Conservation (phyloP, 2,888 invertebrate species). For the Ochropleura plecta region DNA sequence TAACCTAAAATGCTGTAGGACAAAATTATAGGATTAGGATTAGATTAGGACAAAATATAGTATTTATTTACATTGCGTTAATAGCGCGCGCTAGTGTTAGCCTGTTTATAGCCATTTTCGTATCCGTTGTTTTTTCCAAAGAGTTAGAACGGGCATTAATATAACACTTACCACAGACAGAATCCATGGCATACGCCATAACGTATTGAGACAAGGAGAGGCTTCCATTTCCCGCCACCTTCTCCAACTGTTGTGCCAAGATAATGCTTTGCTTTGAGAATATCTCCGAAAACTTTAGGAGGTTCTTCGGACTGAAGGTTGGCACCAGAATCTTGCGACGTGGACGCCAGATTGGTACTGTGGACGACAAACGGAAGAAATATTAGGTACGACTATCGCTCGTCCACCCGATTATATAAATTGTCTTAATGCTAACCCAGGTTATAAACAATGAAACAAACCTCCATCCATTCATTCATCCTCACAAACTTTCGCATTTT, state of each 20-base stretch:
- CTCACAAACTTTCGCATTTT: too few species aligned
- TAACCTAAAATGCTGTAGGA: too few species aligned
- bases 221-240: slow-evolving; percentile 55
- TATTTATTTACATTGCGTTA: too few species aligned
- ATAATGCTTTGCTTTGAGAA: slow-evolving; percentile 69
- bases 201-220: slow-evolving; percentile 73
- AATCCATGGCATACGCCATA: slow-evolving; percentile 73
- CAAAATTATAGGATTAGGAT: too few species aligned
- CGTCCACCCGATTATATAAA: too few species aligned
- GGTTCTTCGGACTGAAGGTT: slow-evolving; percentile 70
- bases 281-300: slow-evolving; percentile 69
- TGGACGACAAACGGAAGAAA: neutral
- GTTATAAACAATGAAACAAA: too few species aligned
- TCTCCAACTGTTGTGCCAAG: slow-evolving; percentile 64
- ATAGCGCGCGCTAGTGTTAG: too few species aligned
- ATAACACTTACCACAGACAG: slow-evolving; percentile 72
- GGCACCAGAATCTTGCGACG: slow-evolving; percentile 76
- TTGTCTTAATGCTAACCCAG: too few species aligned
- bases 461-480: too few species aligned
- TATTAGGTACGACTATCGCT: too few species aligned
- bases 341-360: slow-evolving; percentile 77
- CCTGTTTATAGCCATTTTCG: neutral
- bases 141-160: neutral
- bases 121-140: neutral
- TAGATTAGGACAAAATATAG: too few species aligned